phyloP scores from a whole-genome alignment of 2,113 vertebrate species.

The Oostethus manadensis region DNA sequence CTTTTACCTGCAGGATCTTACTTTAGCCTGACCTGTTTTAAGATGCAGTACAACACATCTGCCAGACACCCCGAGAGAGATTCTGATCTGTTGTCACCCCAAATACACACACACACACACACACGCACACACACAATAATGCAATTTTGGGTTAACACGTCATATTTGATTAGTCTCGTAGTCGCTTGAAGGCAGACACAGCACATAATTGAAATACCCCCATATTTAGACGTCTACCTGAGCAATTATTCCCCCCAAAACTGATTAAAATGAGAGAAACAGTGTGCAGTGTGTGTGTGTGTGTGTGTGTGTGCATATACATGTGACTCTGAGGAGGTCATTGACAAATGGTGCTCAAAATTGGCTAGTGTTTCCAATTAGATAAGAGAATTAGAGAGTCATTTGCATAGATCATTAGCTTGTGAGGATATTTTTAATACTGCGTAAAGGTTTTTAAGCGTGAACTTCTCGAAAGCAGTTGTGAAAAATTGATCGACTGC shows the following conservation, averaged over 20 bases:
- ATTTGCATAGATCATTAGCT: slow-evolving; percentile 66
- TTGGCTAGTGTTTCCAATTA: slow-evolving; percentile 64
- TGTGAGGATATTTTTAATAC: slow-evolving; percentile 65
- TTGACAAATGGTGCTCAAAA: slow-evolving; percentile 63
- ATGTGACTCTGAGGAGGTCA: slow-evolving; percentile 54
- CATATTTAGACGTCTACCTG: slow-evolving; percentile 69
- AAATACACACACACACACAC: neutral
- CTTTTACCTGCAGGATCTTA: slow-evolving; percentile 10
- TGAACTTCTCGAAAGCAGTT: slow-evolving; percentile 16
- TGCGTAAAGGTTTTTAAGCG: slow-evolving; percentile 38
- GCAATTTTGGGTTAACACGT: slow-evolving; percentile 53
- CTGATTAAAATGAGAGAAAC: slow-evolving; percentile 60
- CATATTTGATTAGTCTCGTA: slow-evolving; percentile 53
- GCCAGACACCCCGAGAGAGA: slow-evolving; percentile 10
- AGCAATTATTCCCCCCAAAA: slow-evolving; percentile 66
- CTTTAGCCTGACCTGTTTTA: slow-evolving; percentile 16
- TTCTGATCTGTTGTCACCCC: slow-evolving; percentile 13
- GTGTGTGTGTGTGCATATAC: slow-evolving; percentile 14
- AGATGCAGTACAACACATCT: neutral
- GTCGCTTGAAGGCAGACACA: slow-evolving; percentile 58
- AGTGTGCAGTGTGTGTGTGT: slow-evolving; percentile 11
- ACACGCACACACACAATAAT: slow-evolving; percentile 23
- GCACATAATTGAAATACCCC: slow-evolving; percentile 66
- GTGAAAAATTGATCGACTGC: neutral
- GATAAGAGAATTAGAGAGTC: slow-evolving; percentile 45